These are phyloP conservation scores for Chelmon rostratus DNA, from an alignment of 2,797 vertebrate species.

Conservation along the genomic window DNA sequence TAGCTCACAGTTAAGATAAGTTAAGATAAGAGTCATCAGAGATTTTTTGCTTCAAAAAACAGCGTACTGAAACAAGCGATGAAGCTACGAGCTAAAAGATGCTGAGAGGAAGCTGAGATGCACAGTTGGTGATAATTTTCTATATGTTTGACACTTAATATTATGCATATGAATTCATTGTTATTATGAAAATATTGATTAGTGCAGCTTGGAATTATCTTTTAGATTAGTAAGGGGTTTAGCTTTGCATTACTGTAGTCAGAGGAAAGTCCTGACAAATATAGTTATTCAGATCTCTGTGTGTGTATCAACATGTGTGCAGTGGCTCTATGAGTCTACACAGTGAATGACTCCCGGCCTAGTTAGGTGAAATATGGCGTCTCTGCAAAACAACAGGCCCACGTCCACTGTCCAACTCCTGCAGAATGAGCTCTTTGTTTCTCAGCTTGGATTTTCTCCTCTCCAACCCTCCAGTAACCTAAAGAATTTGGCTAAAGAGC, in stretches of 20 bases:
- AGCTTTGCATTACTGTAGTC: constrained; percentile 20
- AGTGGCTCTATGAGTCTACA: constrained; percentile 27
- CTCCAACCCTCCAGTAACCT: constrained; percentile 70
- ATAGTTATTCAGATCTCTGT: constrained; percentile 5
- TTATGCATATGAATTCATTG: neutral
- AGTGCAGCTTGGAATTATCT: neutral
- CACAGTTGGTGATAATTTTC: neutral
- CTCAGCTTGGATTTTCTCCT: constrained; percentile 66
- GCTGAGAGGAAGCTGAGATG: neutral
- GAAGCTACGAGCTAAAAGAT: neutral
- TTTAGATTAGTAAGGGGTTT: neutral
- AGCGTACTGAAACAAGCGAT: no score
- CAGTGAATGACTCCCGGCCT: constrained; percentile 39
- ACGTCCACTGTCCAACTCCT: constrained; percentile 68
- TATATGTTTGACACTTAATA: no score
- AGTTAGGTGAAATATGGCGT: constrained; percentile 60
- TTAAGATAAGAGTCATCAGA: no score
- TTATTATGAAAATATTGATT: neutral
- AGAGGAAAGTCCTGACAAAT: neutral
- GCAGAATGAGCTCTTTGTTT: constrained; percentile 80
- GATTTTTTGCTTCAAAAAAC: no score
- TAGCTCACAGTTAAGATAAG: no score
- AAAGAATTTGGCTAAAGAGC: constrained; percentile 78
- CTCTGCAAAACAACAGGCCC: constrained; percentile 61
- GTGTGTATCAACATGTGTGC: constrained; percentile 17